These are phyloP conservation scores for Hydrolagus colliei DNA, from an alignment of 2,797 vertebrate species.

Conservation along the genomic window DNA sequence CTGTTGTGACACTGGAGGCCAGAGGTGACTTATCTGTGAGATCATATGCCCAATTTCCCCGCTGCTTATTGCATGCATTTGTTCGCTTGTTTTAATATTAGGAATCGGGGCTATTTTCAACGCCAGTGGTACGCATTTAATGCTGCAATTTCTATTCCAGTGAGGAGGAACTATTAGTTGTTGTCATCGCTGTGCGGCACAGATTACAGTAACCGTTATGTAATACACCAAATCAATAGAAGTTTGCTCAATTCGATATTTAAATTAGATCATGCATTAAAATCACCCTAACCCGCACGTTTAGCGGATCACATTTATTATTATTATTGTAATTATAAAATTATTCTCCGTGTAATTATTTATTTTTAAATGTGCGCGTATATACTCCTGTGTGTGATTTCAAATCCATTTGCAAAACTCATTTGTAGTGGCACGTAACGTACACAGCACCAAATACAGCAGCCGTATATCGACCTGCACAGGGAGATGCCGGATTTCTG, in stretches of 20 bases:
- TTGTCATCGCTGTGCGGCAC: not conserved
- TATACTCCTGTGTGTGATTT: not conserved
- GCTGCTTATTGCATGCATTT: not conserved
- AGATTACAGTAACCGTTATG: not conserved
- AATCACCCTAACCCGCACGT: no score
- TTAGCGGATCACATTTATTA: no score
- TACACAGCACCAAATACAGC: not conserved
- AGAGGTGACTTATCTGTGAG: not conserved
- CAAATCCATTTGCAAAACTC: not conserved
- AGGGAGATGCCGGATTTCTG: not conserved
- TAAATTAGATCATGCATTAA: not conserved
- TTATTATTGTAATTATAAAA: no score
- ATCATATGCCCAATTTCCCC: not conserved
- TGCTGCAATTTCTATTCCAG: no score
- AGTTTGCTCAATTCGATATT: not conserved
- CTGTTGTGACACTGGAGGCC: slow-evolving; percentile 8
- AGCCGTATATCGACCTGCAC: not conserved
- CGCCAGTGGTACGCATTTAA: no score
- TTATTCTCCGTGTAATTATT: no score
- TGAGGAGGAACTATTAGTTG: no score
- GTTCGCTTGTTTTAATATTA: not conserved
- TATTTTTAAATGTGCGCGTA: no score
- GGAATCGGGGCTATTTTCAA: not conserved
- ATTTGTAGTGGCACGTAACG: no score
- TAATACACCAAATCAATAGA: not conserved